A percentile compares a stretch with the other conserved stretches of the same genome.
These are phyloP conservation scores for Lophius americanus DNA, from an alignment of 2,797 vertebrate species.

Conservation along the genomic window DNA sequence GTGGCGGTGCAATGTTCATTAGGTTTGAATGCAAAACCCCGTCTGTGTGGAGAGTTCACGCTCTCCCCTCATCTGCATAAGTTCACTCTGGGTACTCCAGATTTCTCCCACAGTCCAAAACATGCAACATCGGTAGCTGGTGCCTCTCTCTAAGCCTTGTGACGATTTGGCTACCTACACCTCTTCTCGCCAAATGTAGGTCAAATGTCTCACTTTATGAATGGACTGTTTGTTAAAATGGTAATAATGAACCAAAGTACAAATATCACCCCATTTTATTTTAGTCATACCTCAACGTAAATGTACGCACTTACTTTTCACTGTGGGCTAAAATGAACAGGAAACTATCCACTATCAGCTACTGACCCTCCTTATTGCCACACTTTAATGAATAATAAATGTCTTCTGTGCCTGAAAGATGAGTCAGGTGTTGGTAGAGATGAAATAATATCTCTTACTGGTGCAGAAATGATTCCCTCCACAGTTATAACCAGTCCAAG, in stretches of 20 bases:
- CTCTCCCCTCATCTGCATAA: too few relatives aligned
- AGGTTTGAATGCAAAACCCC: too few relatives aligned
- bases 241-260: not conserved
- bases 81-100: too few relatives aligned
- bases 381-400: not conserved
- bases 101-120: too few relatives aligned
- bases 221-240: too few relatives aligned
- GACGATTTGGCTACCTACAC: too few relatives aligned
- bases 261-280: not conserved
- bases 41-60: too few relatives aligned
- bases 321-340: not conserved
- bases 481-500: not conserved
- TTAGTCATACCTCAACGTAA: not conserved
- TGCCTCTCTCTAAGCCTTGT: too few relatives aligned
- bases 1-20: too few relatives aligned
- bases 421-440: not conserved
- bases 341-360: not conserved
- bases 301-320: not conserved
- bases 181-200: too few relatives aligned
- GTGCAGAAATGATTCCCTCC: conserved; percentile 13
- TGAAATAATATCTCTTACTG: not conserved
- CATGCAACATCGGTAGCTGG: too few relatives aligned
- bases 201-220: too few relatives aligned
- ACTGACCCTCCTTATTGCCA: not conserved
- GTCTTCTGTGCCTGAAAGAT: conserved; percentile 1